Percentiles rank a stretch among this genome's conserved stretches.
Evolutionary conservation across 1,140 invertebrate species (phyloP).

Genomic region (Stratiolaelaps scimitus): DNA sequence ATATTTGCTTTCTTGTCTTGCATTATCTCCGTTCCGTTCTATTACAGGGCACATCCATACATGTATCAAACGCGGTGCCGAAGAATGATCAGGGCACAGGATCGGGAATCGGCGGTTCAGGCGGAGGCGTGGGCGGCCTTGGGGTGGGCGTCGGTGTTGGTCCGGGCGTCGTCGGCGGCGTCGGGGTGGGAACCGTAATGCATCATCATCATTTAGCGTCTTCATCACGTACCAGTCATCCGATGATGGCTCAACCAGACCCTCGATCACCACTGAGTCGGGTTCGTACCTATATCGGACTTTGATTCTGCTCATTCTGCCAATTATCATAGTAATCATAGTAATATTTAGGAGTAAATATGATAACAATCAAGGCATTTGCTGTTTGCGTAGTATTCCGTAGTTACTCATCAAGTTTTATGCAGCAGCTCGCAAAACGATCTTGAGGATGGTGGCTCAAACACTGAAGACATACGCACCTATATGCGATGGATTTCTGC

Average conservation of each 20-base stretch:
- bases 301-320: too few species aligned
- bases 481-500: too few species aligned
- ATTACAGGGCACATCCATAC: conserved; percentile 12
- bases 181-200: neutral
- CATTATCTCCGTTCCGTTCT: neutral
- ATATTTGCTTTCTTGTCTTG: too few species aligned
- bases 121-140: neutral
- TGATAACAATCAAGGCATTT: too few species aligned
- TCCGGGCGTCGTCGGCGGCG: neutral
- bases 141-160: conserved; percentile 6
- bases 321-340: too few species aligned
- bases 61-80: conserved; percentile 24
- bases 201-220: conserved; percentile 4
- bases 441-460: too few species aligned
- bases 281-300: neutral
- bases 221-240: conserved; percentile 7
- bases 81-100: conserved; percentile 33
- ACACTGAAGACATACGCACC: too few species aligned
- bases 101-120: neutral
- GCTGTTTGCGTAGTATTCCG: too few species aligned
- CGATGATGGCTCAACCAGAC: conserved; percentile 23
- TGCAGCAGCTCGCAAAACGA: too few species aligned
- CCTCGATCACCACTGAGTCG: conserved; percentile 24
- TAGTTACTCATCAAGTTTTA: too few species aligned
- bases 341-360: too few species aligned